Percentiles rank a stretch among this genome's conserved stretches.
phyloP scores from a whole-genome alignment of 2,888 invertebrate genomes.

The Caenorhabditis becei region DNA sequence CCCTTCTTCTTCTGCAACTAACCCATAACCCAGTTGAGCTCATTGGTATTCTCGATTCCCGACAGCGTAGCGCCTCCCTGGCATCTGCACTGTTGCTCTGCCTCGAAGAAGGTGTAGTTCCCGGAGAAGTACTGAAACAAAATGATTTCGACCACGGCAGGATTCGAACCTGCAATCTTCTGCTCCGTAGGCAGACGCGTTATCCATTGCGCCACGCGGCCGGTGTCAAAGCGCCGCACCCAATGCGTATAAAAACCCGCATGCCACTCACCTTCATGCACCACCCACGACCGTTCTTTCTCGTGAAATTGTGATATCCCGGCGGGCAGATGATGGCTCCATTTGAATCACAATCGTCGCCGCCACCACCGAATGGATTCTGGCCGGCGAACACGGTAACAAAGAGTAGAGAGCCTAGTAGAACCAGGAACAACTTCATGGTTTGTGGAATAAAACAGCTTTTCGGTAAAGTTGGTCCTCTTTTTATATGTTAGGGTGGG shows the following conservation, averaged over 20 bases:
- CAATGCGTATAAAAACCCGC: background rate
- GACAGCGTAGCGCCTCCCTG: slow-evolving; percentile 47
- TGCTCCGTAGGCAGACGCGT: slow-evolving; percentile 82
- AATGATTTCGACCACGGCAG: slow-evolving; percentile 71
- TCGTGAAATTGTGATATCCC: slow-evolving; percentile 8
- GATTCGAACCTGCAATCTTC: slow-evolving; percentile 82
- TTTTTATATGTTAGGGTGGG: slow-evolving; percentile 27
- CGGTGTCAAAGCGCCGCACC: background rate
- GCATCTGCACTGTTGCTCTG: slow-evolving; percentile 43
- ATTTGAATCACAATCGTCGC: slow-evolving; percentile 8
- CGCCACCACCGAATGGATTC: background rate
- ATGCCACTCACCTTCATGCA: slow-evolving; percentile 28
- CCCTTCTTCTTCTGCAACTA: background rate
- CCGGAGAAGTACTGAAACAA: slow-evolving; percentile 43
- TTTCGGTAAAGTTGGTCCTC: background rate
- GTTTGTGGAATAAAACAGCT: slow-evolving; percentile 18
- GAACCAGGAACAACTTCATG: slow-evolving; percentile 8
- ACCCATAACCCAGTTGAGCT: slow-evolving; percentile 23
- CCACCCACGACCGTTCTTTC: slow-evolving; percentile 11
- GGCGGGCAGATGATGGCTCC: slow-evolving; percentile 26
- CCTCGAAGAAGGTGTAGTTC: slow-evolving; percentile 47
- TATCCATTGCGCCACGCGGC: slow-evolving; percentile 77
- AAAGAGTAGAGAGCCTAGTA: slow-evolving; percentile 16
- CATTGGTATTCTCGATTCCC: slow-evolving; percentile 29
- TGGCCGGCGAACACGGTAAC: slow-evolving; percentile 3